Evolutionary conservation across 2,797 vertebrate genomes (phyloP), one percentile per base, ranked within the genome.

Genomic region (Ptychobarbus kaznakovi): DNA sequence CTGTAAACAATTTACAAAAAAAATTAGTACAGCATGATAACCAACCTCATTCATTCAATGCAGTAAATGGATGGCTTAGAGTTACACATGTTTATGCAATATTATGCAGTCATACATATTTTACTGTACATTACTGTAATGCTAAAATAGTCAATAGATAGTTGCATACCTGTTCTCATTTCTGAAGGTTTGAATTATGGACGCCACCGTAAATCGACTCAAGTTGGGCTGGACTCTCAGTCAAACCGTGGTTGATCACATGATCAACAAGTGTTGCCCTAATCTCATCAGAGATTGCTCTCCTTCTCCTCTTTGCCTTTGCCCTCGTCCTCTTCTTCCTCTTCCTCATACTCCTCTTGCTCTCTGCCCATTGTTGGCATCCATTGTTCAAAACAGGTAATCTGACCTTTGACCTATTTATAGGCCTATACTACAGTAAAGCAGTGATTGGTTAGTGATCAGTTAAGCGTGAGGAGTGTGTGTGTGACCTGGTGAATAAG

Each of bases 21-120:
- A 49, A 38, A 2, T 35, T 46, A 44, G 38, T 44, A 70, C 38
- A 72, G 10, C 11, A 72, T 72, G 3, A 44, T 25, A 72, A 72
- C 16, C 69, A 72, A n/a, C 11, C 69, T 44, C 40, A 42, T 72
- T 72, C 38, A 72, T 72, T 72, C 40, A 72, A 25, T 72, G 40
- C 20, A 42, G 22, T 44, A 72, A 44, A 72, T 72, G 20, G 22
- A 72, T 72, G 69, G 69, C 22, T 44, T 72, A 72, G 66, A 44
- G 40, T 72, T 44, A 72, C 69, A 72, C 44, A 44, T 25, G 40
- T 72, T 72, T 44, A 44, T 72, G 40, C 40, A 72, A 72, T 44
- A 25, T 22, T 72, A 44, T 72, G 22, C 40, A 72, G 40, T 72
- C 40, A 72, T 72, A 72, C 1, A 22, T 13, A n/a, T 72, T 72